These are phyloP conservation scores for Mya arenaria DNA, from an alignment of 1,140 invertebrate genomes.

Conservation along the genomic window DNA sequence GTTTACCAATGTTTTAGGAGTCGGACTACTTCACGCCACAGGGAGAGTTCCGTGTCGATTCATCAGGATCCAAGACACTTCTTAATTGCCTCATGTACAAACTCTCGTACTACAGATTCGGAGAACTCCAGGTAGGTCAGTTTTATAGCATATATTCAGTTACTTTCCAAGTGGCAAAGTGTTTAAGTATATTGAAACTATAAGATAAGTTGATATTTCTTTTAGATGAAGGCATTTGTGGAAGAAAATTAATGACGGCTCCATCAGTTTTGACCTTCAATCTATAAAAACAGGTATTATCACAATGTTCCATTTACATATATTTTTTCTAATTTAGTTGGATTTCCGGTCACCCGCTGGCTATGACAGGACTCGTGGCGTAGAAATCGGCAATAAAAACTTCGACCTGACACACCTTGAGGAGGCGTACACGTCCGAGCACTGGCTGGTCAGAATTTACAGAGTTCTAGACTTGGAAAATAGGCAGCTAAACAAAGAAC, in stretches of 20 bases:
- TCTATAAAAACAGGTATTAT: no score
- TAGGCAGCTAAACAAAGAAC: slow-evolving; percentile 86
- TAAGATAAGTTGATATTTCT: no score
- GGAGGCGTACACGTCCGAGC: slow-evolving; percentile 99
- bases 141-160: no score
- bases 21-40: slow-evolving; percentile 98
- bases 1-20: slow-evolving; percentile 89
- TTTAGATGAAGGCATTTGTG: no score
- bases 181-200: no score
- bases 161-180: no score
- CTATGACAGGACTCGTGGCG: slow-evolving; percentile 96
- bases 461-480: slow-evolving; percentile 89
- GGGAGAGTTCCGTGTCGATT: slow-evolving; percentile 98
- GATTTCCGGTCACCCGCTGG: slow-evolving; percentile 92
- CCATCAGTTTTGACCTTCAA: no score
- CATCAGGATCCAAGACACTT: slow-evolving; percentile 95
- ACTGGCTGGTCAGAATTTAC: slow-evolving; percentile 99
- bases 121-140: slow-evolving; percentile 88
- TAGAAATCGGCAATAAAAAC: slow-evolving; percentile 98
- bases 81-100: slow-evolving; percentile 99
- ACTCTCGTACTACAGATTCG: slow-evolving; percentile 98
- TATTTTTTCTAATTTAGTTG: slow-evolving; percentile 81
- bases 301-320: no score
- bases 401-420: slow-evolving; percentile 98
- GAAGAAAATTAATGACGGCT: no score